A percentile compares a stretch with the other conserved stretches of the same genome.
Evolutionary conservation across 2,113 vertebrate genomes (phyloP).

Genomic region (Thymallus thymallus): DNA sequence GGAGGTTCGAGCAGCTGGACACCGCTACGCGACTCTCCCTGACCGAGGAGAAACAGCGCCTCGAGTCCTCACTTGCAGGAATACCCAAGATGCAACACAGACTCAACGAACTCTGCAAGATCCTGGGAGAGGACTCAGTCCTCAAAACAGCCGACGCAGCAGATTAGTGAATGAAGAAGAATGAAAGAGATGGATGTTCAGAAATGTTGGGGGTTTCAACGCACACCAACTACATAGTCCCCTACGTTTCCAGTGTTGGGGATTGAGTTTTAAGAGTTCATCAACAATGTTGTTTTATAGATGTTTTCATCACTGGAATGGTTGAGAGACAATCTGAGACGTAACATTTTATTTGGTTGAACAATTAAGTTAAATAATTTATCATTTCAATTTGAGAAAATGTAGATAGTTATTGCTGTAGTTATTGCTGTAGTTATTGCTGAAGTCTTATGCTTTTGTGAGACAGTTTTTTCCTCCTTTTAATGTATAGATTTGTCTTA

Average conservation of each 20-base stretch:
- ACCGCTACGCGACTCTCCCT: conserved; percentile 90
- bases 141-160: conserved; percentile 82
- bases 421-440: too few relatives aligned
- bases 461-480: too few relatives aligned
- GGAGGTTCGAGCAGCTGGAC: conserved; percentile 95
- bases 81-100: conserved; percentile 96
- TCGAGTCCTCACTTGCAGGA: conserved; percentile 93
- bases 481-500: too few relatives aligned
- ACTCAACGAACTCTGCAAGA: conserved; percentile 94
- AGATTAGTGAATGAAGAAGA: conserved; percentile 3
- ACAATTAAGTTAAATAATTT: conserved; percentile 1
- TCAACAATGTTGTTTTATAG: background rate
- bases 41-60: conserved; percentile 96
- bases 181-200: background rate
- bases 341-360: conserved; percentile 14
- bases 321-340: background rate
- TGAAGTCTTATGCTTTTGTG: too few relatives aligned
- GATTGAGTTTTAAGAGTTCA: conserved; percentile 1
- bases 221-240: conserved; percentile 12
- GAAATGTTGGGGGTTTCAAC: background rate
- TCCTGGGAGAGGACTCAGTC: conserved; percentile 95
- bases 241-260: conserved; percentile 7
- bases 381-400: conserved; percentile 29
- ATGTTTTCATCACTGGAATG: background rate
- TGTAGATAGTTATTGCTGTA: background rate